Evolutionary conservation across 1,140 invertebrate species (phyloP).

Genomic region (Cepaea nemoralis): DNA sequence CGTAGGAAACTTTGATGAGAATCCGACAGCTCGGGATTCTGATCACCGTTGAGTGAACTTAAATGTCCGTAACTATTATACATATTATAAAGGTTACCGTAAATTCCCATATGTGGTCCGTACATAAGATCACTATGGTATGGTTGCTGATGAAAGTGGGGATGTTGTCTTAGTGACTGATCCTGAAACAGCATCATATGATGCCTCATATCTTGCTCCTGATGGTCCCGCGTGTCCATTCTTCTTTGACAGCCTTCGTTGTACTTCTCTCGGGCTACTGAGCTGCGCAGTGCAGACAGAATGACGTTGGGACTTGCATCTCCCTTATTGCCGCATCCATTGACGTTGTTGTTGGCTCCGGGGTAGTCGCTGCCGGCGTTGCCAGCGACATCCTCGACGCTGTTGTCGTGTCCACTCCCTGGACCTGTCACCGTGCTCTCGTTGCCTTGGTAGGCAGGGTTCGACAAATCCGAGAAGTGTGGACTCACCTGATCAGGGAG

Average conservation of each 20-base stretch:
- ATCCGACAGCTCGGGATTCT: neutral
- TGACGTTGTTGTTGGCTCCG: neutral
- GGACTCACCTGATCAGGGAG: slow-evolving; percentile 4
- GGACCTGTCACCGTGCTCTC: neutral
- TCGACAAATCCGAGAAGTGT: slow-evolving; percentile 27
- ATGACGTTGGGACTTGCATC: neutral
- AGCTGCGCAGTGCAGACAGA: neutral
- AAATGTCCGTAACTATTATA: neutral
- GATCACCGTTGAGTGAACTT: neutral
- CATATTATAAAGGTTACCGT: neutral
- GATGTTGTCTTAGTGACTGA: slow-evolving; percentile 1
- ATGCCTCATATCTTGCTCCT: slow-evolving; percentile 6
- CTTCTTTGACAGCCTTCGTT: neutral
- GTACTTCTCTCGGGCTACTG: neutral
- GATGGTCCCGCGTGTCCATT: neutral
- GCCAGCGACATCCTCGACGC: neutral
- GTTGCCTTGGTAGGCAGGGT: neutral
- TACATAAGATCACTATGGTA: neutral
- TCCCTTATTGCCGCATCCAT: neutral
- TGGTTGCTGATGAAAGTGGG: neutral
- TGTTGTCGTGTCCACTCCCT: neutral
- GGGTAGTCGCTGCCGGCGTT: neutral
- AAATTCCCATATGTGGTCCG: slow-evolving; percentile 4
- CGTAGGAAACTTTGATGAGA: neutral
- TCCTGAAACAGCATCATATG: neutral